Percentiles rank a stretch among this genome's conserved stretches.
These are phyloP conservation scores for Limnodromus scolopaceus DNA, from an alignment of 2,797 vertebrate genomes.

Conservation along the genomic window DNA sequence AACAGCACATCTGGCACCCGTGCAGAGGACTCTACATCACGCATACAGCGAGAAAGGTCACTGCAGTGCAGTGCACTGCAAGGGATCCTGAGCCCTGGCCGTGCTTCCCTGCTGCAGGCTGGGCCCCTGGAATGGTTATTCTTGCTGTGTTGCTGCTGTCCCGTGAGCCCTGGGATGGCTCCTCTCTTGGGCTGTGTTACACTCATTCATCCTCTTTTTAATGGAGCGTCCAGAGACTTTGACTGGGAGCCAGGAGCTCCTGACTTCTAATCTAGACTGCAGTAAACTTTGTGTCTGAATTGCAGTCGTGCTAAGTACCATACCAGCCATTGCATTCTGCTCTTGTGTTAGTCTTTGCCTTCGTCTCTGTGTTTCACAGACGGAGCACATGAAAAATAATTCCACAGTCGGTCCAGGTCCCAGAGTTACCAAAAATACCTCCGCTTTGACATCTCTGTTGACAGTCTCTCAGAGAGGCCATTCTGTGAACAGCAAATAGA, in stretches of 20 bases:
- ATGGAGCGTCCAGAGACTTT: neutral
- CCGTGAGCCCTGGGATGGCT: neutral
- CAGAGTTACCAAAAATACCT: neutral
- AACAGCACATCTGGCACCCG: neutral
- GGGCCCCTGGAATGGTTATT: neutral
- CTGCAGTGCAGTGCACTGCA: neutral
- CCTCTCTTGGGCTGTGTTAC: neutral
- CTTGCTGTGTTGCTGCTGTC: neutral
- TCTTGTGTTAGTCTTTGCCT: neutral
- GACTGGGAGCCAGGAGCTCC: neutral
- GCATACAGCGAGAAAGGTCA: fast-evolving
- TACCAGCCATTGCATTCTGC: neutral
- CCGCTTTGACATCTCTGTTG: neutral
- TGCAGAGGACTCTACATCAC: neutral
- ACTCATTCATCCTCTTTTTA: neutral
- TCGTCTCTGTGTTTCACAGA: neutral
- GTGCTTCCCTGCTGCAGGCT: neutral
- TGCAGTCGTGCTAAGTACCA: neutral
- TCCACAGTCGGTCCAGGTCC: neutral
- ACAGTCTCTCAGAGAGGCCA: neutral
- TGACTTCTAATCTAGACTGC: neutral
- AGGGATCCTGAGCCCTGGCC: neutral
- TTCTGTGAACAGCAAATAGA: neutral
- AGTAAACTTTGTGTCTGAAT: neutral
- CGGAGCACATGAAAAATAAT: neutral